These are phyloP conservation scores for Sciaenops ocellatus DNA, from an alignment of 2,797 vertebrate genomes.

Conservation along the genomic window DNA sequence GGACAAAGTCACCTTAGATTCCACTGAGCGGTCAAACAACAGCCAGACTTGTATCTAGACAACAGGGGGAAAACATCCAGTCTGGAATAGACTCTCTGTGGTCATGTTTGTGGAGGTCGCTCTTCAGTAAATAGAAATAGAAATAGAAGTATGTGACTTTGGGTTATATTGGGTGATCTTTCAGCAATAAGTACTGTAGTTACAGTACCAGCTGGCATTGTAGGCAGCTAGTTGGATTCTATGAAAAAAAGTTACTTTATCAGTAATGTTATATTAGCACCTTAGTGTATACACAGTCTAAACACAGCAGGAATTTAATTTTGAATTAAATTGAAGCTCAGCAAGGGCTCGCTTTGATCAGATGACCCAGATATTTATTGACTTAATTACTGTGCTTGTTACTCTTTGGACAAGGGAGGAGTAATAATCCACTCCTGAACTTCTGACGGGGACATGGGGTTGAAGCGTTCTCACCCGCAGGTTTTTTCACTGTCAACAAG, in stretches of 20 bases:
- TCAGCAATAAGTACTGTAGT: slow-evolving; percentile 40
- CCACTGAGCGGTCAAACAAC: slow-evolving; percentile 55
- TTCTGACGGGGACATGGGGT: slow-evolving; percentile 58
- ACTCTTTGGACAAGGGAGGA: slow-evolving; percentile 58
- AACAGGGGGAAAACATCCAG: slow-evolving; percentile 68
- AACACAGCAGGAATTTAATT: slow-evolving; percentile 73
- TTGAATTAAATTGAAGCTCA: slow-evolving; percentile 53
- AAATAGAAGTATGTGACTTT: slow-evolving; percentile 47
- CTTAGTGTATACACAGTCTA: slow-evolving; percentile 48
- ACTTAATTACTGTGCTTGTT: slow-evolving; percentile 72
- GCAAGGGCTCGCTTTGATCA: slow-evolving; percentile 68
- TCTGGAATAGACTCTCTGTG: slow-evolving; percentile 38
- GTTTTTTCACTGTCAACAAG: slow-evolving; percentile 68
- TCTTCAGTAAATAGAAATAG: slow-evolving; percentile 51
- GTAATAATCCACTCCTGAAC: slow-evolving; percentile 64
- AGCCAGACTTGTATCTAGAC: slow-evolving; percentile 77
- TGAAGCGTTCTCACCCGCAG: slow-evolving; percentile 65
- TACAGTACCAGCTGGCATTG: slow-evolving; percentile 55
- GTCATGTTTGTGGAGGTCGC: slow-evolving; percentile 62
- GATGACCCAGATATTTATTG: slow-evolving; percentile 69
- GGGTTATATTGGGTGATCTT: slow-evolving; percentile 53
- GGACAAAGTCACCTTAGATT: slow-evolving; percentile 58
- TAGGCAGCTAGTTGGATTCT: slow-evolving; percentile 6
- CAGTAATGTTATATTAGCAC: slow-evolving; percentile 44
- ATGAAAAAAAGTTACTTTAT: slow-evolving; percentile 25